A percentile compares a stretch with the other conserved stretches of the same genome.
Evolutionary conservation across 2,113 vertebrate species (phyloP).

Genomic region (Pygathrix nemaeus): DNA sequence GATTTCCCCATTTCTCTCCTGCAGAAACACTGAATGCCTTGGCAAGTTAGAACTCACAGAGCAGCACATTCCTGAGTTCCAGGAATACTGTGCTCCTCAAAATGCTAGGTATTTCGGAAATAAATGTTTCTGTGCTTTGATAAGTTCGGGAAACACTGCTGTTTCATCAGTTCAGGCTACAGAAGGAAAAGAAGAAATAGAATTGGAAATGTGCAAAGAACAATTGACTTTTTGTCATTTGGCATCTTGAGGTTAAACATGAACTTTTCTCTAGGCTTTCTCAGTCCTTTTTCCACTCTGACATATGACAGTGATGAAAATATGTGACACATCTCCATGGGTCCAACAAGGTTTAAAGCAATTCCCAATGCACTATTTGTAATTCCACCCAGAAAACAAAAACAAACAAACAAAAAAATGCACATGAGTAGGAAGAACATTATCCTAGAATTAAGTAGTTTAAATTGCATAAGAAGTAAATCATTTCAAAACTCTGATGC

Average conservation of each 20-base stretch:
- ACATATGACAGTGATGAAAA: background rate
- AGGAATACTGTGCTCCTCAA: background rate
- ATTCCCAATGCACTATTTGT: background rate
- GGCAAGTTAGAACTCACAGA: background rate
- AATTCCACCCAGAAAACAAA: background rate
- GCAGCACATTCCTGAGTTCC: background rate
- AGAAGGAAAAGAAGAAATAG: background rate
- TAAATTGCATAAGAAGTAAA: background rate
- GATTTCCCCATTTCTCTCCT: background rate
- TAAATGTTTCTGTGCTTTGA: background rate
- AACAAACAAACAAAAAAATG: background rate
- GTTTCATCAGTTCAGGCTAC: background rate
- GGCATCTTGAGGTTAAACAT: background rate
- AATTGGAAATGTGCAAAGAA: background rate
- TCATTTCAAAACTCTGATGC: background rate
- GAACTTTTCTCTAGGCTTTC: background rate
- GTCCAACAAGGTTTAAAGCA: background rate
- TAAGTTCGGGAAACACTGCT: background rate
- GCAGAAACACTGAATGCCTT: background rate
- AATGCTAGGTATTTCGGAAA: background rate
- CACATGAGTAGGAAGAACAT: background rate
- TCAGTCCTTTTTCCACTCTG: background rate
- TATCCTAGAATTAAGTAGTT: background rate
- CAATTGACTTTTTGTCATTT: background rate
- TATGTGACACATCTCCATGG: background rate